Evolutionary conservation across 1,140 invertebrate genomes (phyloP).

Genomic region (Zophobas morio): DNA sequence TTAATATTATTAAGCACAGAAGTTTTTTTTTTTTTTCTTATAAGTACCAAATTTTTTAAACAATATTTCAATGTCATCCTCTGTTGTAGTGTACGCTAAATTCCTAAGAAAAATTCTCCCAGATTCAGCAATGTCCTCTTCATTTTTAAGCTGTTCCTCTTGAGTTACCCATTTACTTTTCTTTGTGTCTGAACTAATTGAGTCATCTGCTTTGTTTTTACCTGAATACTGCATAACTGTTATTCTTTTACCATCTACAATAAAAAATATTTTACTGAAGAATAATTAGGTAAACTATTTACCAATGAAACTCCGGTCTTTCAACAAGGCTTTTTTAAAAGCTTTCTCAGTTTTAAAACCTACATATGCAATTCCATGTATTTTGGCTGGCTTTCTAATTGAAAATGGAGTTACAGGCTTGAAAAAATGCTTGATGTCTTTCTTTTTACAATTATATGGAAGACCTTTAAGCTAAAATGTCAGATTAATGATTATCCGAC

Average conservation of each 20-base stretch:
- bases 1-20: conserved; percentile 11
- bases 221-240: conserved; percentile 77
- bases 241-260: conserved; percentile 76
- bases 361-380: conserved; percentile 91
- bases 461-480: conserved; percentile 72
- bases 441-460: conserved; percentile 82
- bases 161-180: conserved; percentile 79
- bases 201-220: conserved; percentile 68
- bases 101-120: conserved; percentile 97
- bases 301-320: conserved; percentile 90
- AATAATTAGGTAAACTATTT: conserved; percentile 60
- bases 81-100: conserved; percentile 89
- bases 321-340: conserved; percentile 85
- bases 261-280: conserved; percentile 4
- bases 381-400: conserved; percentile 83
- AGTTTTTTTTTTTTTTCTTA: conserved; percentile 11
- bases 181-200: conserved; percentile 65
- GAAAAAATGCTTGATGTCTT: conserved; percentile 89
- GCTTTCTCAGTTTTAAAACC: conserved; percentile 89
- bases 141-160: conserved; percentile 78
- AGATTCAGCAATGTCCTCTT: conserved; percentile 90
- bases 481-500: neutral
- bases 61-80: conserved; percentile 87
- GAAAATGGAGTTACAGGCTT: conserved; percentile 83
- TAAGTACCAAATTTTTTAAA: conserved; percentile 90